Evolutionary conservation across 2,888 invertebrate species (phyloP).

Genomic region (Nymphalis polychloros): DNA sequence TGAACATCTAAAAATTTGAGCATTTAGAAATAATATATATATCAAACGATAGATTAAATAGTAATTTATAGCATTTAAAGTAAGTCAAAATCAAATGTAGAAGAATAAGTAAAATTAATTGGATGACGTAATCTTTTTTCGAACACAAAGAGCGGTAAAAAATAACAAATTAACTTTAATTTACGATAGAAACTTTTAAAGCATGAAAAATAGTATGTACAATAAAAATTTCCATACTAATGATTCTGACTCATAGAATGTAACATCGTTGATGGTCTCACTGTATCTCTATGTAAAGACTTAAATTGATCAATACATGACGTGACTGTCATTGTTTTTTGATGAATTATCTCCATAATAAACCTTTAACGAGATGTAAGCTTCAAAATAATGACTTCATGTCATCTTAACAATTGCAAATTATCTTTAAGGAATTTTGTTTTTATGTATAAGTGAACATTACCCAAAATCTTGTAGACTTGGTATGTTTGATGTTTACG

Average conservation of each 20-base stretch:
- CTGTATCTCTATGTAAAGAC: conserved; percentile 36
- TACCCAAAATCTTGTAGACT: too few relatives aligned
- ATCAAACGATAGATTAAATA: not conserved
- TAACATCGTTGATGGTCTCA: conserved; percentile 15
- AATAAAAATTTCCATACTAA: conserved; percentile 58
- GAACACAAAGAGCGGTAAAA: not conserved
- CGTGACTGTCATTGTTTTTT: conserved; percentile 53
- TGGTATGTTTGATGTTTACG: too few relatives aligned
- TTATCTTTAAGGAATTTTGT: not conserved
- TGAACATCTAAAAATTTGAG: too few relatives aligned
- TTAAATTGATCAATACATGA: conserved; percentile 50
- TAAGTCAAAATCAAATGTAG: not conserved
- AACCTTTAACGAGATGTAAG: conserved; percentile 42
- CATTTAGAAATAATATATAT: too few relatives aligned
- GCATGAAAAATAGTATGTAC: conserved; percentile 40
- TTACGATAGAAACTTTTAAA: conserved; percentile 14
- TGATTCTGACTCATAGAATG: conserved; percentile 37
- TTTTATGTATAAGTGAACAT: not conserved
- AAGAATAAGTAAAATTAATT: not conserved
- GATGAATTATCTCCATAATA: conserved; percentile 36
- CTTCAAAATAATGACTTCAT: conserved; percentile 51
- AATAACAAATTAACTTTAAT: conserved; percentile 3
- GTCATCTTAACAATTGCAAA: not conserved
- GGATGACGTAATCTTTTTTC: not conserved
- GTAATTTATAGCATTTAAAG: not conserved